Conservation (phyloP, 92 coral and sea anemone species). For the Parazoanthus swiftii region DNA sequence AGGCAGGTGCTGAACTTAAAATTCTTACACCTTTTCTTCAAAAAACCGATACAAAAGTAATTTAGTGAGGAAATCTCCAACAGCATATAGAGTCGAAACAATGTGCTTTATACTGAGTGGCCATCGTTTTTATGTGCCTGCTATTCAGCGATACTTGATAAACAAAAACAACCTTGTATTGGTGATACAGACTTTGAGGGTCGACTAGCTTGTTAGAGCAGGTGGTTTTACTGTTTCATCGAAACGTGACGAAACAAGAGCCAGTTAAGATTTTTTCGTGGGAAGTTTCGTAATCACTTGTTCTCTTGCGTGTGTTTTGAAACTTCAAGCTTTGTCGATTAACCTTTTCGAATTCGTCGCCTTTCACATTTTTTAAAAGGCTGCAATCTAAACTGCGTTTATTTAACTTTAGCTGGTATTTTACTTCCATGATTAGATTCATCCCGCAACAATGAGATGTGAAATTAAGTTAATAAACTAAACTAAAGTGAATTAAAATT, state of each 20-base stretch:
- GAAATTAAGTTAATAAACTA: slow-evolving; percentile 62
- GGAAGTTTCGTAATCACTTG: neutral
- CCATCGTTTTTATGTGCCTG: neutral
- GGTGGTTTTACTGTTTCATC: slow-evolving; percentile 3
- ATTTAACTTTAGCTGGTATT: slow-evolving; percentile 16
- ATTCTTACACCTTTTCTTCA: slow-evolving; percentile 24
- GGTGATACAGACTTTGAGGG: neutral
- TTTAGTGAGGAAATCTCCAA: neutral
- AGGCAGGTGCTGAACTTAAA: neutral
- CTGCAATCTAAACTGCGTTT: slow-evolving; percentile 29
- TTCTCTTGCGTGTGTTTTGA: neutral
- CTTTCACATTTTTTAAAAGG: slow-evolving; percentile 14
- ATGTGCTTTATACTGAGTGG: neutral
- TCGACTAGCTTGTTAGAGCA: neutral
- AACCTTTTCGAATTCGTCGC: slow-evolving; percentile 5
- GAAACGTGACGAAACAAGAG: slow-evolving; percentile 17
- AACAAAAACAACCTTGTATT: neutral
- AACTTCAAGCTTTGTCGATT: neutral
- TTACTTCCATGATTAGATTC: slow-evolving; percentile 25
- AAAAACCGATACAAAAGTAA: neutral
- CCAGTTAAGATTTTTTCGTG: slow-evolving; percentile 1
- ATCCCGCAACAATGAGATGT: slow-evolving; percentile 54
- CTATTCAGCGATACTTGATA: neutral
- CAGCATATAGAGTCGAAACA: neutral
- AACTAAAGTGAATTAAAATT: slow-evolving; percentile 66